phyloP scores from a whole-genome alignment of 1,140 invertebrate species.

The Drosophila mojavensis region DNA sequence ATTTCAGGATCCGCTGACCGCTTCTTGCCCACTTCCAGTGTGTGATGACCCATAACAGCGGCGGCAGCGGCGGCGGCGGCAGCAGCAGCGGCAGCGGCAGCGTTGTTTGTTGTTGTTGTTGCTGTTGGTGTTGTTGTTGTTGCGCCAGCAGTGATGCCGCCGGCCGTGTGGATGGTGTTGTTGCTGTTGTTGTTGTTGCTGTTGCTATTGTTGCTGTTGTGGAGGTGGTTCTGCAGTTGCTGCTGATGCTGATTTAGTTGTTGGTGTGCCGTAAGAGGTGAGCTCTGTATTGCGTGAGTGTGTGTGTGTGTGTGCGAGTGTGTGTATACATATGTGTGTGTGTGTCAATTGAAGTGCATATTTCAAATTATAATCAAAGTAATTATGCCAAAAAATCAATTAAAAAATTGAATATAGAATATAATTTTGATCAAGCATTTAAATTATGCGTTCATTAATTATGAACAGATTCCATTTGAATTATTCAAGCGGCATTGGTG shows the following conservation, averaged over 20 bases:
- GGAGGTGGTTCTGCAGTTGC: conserved; percentile 31
- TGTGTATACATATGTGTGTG: conserved; percentile 28
- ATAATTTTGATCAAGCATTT: conserved; percentile 65
- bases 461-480: conserved; percentile 65
- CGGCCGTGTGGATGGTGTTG: conserved; percentile 64
- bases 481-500: conserved; percentile 64
- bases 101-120: conserved; percentile 83
- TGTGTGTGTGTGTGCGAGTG: conserved; percentile 38
- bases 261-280: conserved; percentile 77
- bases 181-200: conserved; percentile 53
- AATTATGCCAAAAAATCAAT: conserved; percentile 13
- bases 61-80: conserved; percentile 85
- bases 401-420: conserved; percentile 27
- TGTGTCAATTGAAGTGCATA: conserved; percentile 21
- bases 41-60: conserved; percentile 71
- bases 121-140: conserved; percentile 62
- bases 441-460: conserved; percentile 66
- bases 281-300: conserved; percentile 62
- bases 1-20: conserved; percentile 88
- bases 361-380: conserved; percentile 26
- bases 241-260: conserved; percentile 74
- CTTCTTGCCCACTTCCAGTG: conserved; percentile 92
- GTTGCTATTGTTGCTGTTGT: conserved; percentile 41
- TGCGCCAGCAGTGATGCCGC: conserved; percentile 61
- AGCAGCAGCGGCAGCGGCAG: conserved; percentile 84